Evolutionary conservation across 1,140 invertebrate species (phyloP), one percentile per base, ranked within the genome.

Genomic region (Penaeus chinensis): DNA sequence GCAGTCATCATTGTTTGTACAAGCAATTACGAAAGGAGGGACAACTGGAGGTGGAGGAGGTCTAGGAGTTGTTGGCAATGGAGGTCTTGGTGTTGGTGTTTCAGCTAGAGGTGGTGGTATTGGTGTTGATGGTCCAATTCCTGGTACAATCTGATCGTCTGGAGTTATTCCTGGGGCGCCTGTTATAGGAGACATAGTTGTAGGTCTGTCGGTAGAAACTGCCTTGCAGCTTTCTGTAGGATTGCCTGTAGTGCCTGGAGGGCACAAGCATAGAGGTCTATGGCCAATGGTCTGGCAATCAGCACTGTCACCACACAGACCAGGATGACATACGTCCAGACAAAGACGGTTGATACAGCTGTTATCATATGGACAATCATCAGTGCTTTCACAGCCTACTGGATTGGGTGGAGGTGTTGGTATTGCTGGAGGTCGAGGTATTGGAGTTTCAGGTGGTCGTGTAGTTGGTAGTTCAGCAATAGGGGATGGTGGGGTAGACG

Each of bases 1-100:
- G 91, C 97, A 98, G 90, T 98, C 97, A 91, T 97, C 96, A 91
- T 98, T 97, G 91, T 96, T 96, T 91, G 96, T 96, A 91, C 97
- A 98, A 54, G 95, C 94, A 8, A 96, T 95, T 18, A 95, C 94
- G 61, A 97, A 95, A 91, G 96, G 97, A 24, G 95, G 94, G 2
- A 96, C 92, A 78, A 95, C 93, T 11, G 96, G 95, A 24, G 47
- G 19, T 69, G 79, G 61, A 91, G 22, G 92, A 91, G 91, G 97
- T 98, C n/a, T 94, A 93, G 54, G 84, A 87, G 88, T 89, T 84
- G 74, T 54, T 74, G 42, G 87, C 94, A n/a, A 95, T 95, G 89
- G 95, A 32, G 90, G 90, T 76, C 91, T 86, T 2, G 82, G 81
- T 97, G 85, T 93, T 93, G 91, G 85, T 16, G 78, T 78, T 47